Evolutionary conservation across 2,888 invertebrate genomes (phyloP), one percentile per base, ranked within the genome.

Genomic region (Monochamus alternatus): DNA sequence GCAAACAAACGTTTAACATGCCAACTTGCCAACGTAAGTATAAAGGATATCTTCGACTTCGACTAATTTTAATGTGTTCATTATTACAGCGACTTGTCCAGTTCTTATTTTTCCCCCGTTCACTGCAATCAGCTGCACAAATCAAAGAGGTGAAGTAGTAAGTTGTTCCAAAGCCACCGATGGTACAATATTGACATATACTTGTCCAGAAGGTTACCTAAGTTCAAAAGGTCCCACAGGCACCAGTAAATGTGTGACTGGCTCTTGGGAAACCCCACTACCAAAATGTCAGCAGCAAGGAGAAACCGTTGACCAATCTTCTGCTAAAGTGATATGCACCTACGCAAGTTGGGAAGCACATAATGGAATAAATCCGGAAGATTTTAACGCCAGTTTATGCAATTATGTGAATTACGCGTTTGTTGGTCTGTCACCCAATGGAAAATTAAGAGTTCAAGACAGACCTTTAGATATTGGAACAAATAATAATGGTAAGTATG

Each of bases 391-490:
- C 0, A 78, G 63, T 51, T 77, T 84, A 32, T 85, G 85, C 64
- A 81, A 83, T 3, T 83, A 84, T 71, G 68, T 84, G 0, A 79
- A 79, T 9, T 85, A 85, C 66, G 82, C 83, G 0, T 85, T 83
- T 55, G 73, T 82, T 5, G 84, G 84, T 8, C 30, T 83, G 47
- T 78, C 80, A 74, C 78, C 81, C n/a, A 79, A 84, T 69, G 85
- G 85, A 55, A 81, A 80, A 7, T 62, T 85, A 1, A 72, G 78
- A 31, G 82, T 82, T 9, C 74, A 82, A 47, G 81, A 84, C 60
- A 73, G 80, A 30, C 52, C 52, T 0, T 32, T 80, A 4, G 84
- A 84, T 63, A 22, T 79, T 9, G 76, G 78, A 22, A 44, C 62
- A 76, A 80, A 64, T 65, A 64, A 63, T 31, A 80, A 68, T 75